Evolutionary conservation across 2,888 invertebrate species (phyloP).

Genomic region (Eubasilissa splendida): DNA sequence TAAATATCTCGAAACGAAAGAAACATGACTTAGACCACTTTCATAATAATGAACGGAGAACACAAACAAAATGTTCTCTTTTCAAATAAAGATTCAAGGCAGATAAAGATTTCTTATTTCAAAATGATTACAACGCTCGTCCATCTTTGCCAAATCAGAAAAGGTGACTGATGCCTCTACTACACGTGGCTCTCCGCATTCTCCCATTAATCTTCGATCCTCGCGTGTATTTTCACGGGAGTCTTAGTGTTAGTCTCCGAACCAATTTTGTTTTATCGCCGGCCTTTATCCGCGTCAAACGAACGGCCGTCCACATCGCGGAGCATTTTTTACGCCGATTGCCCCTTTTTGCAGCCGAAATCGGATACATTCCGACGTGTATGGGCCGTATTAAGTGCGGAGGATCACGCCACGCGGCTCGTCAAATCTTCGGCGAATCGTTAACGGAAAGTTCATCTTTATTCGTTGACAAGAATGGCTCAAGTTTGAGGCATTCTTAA

Average conservation of each 20-base stretch:
- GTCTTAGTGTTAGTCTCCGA: conserved; percentile 41
- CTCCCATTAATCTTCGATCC: conserved; percentile 25
- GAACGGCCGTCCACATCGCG: conserved; percentile 16
- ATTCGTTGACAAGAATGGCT: conserved; percentile 20
- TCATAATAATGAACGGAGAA: too few relatives aligned
- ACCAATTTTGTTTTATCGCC: conserved; percentile 47
- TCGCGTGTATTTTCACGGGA: conserved; percentile 28
- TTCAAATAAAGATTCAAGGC: too few relatives aligned
- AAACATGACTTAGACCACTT: too few relatives aligned
- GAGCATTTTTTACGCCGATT: conserved; percentile 29
- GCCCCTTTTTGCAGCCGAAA: conserved; percentile 13
- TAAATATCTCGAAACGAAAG: too few relatives aligned
- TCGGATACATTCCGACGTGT: conserved; percentile 25
- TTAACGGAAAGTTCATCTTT: conserved; percentile 15
- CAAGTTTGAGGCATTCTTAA: neutral
- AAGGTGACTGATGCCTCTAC: too few relatives aligned
- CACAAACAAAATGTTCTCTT: too few relatives aligned
- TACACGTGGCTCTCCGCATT: too few relatives aligned
- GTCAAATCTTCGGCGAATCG: conserved; percentile 18
- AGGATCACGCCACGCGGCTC: conserved; percentile 25
- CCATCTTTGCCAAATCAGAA: too few relatives aligned
- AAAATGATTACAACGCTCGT: too few relatives aligned
- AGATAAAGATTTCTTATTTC: too few relatives aligned
- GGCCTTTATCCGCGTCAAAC: conserved; percentile 33
- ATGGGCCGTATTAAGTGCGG: conserved; percentile 31